Base-by-base conservation (phyloP, 2,888 invertebrate species). In the Thumatha senex region DNA sequence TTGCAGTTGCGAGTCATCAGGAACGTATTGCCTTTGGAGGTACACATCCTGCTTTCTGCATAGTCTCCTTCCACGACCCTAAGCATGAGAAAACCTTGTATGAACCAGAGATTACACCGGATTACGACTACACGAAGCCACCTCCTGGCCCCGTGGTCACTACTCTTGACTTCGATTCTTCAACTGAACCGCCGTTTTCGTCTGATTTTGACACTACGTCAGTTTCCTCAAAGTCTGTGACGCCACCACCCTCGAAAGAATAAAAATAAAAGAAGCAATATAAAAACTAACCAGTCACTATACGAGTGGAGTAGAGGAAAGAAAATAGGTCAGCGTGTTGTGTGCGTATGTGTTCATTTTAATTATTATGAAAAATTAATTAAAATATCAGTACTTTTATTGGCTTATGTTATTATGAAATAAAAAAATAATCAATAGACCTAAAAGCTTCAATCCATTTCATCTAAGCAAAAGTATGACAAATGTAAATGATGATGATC, bases 1-100 rank as follows among this genome's bases (percentile, higher is more conserved):
- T 86, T 5, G 84, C 90, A 0, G 54, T 90, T 8, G 63, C 86
- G 29, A 90, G 90, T 51, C 63, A 81, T 58, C 76, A 84, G 30
- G 79, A 89, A 0, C 81, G 78, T 46, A 86, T 92, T 13, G 91
- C 91, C 0, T 92, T 79, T 45, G 90, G 88, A 7, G 92, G 92
- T 0, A 85, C 88, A 0, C 78, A 82, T 0, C 79, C 84, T 0
- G 72, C 86, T 0, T 76, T 92, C 56, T 84, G 76, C 52, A 82
- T 91, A 0, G 89, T 87, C 11, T 78, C 71, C 9, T 91, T 91
- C 69, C 79, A 82, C 51, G 89, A 90, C 33, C 91, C 90, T 0
- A 91, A 89, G 50, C 89, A 89, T 40, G 82, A 90, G 64, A 76
- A 72, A 10, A 82, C 85, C 10, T 69, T 68, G 13, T 71, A 70